These are phyloP conservation scores for Agonopterix alstromeriana DNA, from an alignment of 2,888 invertebrate species.

Conservation along the genomic window DNA sequence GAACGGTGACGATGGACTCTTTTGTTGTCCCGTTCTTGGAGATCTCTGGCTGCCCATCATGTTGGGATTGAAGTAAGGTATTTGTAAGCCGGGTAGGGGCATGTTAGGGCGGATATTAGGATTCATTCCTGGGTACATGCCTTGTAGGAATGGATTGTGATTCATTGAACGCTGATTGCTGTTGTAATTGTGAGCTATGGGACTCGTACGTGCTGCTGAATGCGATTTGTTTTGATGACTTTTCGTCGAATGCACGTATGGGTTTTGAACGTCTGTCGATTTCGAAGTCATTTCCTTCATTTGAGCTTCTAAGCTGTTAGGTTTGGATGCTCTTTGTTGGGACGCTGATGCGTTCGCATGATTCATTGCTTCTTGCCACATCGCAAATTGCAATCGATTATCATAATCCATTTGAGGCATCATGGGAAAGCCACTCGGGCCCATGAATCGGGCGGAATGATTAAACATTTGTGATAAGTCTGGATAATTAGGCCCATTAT, in stretches of 20 bases:
- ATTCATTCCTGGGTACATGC: conserved; percentile 58
- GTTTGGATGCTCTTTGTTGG: conserved; percentile 43
- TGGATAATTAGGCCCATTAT: conserved; percentile 61
- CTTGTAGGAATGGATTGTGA: conserved; percentile 50
- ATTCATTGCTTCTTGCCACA: conserved; percentile 84
- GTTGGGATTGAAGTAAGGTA: conserved; percentile 61
- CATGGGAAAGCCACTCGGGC: conserved; percentile 56
- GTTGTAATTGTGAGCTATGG: conserved; percentile 62
- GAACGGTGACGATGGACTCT: conserved; percentile 64
- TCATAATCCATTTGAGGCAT: conserved; percentile 70
- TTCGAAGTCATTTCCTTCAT: conserved; percentile 53
- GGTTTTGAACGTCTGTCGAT: conserved; percentile 57
- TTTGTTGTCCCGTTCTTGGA: conserved; percentile 47
- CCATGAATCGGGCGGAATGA: conserved; percentile 56
- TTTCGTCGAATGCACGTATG: conserved; percentile 62
- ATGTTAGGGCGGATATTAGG: conserved; percentile 48
- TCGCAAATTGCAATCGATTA: conserved; percentile 75
- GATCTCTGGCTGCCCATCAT: conserved; percentile 54
- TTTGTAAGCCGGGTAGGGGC: conserved; percentile 54
- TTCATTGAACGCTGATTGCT: conserved; percentile 41
- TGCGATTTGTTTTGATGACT: conserved; percentile 55
- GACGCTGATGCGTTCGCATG: conserved; percentile 59
- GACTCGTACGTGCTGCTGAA: conserved; percentile 68
- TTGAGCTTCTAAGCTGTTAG: conserved; percentile 33
- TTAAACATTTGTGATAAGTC: conserved; percentile 72